These are phyloP conservation scores for Loris lydekkerianus DNA, from an alignment of 2,797 vertebrate genomes.

Conservation along the genomic window DNA sequence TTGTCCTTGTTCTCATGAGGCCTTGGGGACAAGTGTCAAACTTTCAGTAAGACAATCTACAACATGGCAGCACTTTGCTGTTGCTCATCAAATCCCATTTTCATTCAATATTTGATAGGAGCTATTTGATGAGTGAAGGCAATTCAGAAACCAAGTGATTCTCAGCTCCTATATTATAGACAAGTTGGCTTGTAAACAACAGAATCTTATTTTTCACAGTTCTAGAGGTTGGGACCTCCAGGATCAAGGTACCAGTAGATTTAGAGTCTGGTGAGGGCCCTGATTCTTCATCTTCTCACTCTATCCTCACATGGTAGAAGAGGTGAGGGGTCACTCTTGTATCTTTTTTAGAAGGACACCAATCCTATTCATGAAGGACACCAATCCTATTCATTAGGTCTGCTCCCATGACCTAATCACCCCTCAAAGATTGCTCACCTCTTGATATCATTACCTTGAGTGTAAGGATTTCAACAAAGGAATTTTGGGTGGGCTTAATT, in stretches of 20 bases:
- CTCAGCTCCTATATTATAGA: background rate
- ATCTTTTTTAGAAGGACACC: background rate
- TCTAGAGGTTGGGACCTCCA: background rate
- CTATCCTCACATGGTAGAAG: background rate
- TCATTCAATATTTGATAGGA: background rate
- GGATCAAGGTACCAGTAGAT: background rate
- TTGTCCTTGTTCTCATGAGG: too few relatives aligned
- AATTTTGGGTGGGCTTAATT: background rate
- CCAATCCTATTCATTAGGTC: background rate
- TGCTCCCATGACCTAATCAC: background rate
- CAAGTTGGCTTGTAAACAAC: background rate
- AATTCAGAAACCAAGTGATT: conserved; percentile 41
- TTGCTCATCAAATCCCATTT: background rate
- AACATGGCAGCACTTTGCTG: background rate
- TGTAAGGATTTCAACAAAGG: background rate
- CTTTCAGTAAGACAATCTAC: background rate
- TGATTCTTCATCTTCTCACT: background rate
- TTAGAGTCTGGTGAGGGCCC: background rate
- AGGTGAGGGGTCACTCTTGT: background rate
- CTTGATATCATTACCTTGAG: background rate
- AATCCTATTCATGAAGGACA: background rate
- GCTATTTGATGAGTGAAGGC: background rate
- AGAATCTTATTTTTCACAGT: background rate
- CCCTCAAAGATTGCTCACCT: background rate
- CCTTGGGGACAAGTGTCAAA: too few relatives aligned